Evolutionary conservation across 2,888 invertebrate genomes (phyloP).

Genomic region (Tenthredo amoena): DNA sequence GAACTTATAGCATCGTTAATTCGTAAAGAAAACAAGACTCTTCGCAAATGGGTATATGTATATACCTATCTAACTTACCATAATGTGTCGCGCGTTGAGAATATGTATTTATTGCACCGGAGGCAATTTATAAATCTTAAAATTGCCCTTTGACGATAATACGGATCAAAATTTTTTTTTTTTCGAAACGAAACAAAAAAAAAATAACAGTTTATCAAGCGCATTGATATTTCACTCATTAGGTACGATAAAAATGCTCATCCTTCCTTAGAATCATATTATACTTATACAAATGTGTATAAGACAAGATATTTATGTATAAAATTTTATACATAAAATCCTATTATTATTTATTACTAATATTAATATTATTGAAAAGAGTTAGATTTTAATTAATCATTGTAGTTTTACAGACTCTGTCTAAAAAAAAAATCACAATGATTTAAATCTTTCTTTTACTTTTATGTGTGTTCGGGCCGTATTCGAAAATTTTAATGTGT

Average conservation of each 20-base stretch:
- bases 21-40: not conserved
- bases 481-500: not conserved
- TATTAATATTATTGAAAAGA: conserved; percentile 6
- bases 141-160: not conserved
- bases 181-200: not conserved
- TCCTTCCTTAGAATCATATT: not conserved
- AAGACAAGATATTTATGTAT: conserved; percentile 6
- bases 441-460: not conserved
- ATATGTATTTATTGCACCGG: not conserved
- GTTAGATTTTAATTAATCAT: conserved; percentile 10
- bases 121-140: not conserved
- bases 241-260: conserved; percentile 7
- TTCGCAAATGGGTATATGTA: not conserved
- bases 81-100: not conserved
- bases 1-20: not conserved
- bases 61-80: not conserved
- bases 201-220: not conserved
- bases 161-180: not conserved
- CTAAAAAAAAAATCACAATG: not conserved
- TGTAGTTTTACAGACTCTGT: conserved; percentile 6
- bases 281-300: not conserved
- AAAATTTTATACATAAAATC: conserved; percentile 24
- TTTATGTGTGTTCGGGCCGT: not conserved
- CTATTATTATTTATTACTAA: not conserved
- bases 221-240: not conserved